Conservation (phyloP, 2,797 vertebrate genomes). For the Lithobates sylvaticus region DNA sequence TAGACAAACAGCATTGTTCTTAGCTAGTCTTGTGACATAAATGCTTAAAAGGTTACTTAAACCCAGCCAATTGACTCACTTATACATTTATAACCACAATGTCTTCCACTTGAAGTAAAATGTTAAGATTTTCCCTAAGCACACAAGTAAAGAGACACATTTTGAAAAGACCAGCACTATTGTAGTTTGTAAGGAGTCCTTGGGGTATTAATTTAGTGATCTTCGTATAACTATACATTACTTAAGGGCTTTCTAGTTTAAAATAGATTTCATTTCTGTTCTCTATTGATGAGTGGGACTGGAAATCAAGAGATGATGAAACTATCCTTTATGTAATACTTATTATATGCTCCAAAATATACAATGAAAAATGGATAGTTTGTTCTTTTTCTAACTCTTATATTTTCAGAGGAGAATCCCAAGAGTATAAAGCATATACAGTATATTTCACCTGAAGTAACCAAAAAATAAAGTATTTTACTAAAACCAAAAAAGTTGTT, state of each 20-base stretch:
- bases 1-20: conserved; percentile 50
- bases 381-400: background rate
- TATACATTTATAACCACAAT: conserved; percentile 64
- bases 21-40: conserved; percentile 45
- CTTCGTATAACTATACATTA: conserved; percentile 69
- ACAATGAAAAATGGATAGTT: background rate
- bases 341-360: conserved; percentile 38
- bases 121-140: conserved; percentile 68
- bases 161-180: conserved; percentile 70
- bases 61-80: conserved; percentile 33
- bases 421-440: background rate
- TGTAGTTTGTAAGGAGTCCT: conserved; percentile 67
- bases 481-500: too few species aligned
- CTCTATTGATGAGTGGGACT: conserved; percentile 69
- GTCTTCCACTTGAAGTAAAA: conserved; percentile 63
- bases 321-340: conserved; percentile 33
- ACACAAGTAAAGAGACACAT: conserved; percentile 66
- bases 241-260: conserved; percentile 68
- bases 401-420: background rate
- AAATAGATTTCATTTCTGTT: conserved; percentile 66
- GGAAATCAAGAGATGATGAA: conserved; percentile 63
- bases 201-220: conserved; percentile 73
- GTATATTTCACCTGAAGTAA: too few species aligned
- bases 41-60: conserved; percentile 44
- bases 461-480: too few species aligned